Evolutionary conservation across 2,797 vertebrate genomes (phyloP).

Genomic region (Alfaro cultratus): DNA sequence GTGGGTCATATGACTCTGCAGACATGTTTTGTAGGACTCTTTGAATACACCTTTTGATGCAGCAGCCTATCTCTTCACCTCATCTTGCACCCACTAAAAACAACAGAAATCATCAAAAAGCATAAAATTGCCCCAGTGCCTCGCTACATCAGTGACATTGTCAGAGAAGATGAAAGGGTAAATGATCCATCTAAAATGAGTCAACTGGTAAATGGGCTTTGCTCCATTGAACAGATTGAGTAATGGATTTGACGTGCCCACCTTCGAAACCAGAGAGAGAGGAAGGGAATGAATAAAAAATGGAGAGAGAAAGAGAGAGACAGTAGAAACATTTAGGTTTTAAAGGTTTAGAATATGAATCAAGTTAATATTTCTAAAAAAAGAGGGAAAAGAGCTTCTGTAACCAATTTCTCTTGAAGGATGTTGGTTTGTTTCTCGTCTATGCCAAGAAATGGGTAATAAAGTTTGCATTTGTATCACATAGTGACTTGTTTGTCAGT

Average conservation of each 20-base stretch:
- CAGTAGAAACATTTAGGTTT: slow-evolving; percentile 37
- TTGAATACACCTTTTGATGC: neutral
- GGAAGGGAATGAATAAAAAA: slow-evolving; percentile 32
- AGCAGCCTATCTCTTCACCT: neutral
- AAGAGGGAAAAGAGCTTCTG: neutral
- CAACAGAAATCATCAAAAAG: neutral
- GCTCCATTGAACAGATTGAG: slow-evolving; percentile 75
- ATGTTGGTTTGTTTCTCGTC: slow-evolving; percentile 11
- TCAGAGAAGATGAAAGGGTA: slow-evolving; percentile 72
- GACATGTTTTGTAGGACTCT: neutral
- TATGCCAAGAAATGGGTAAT: slow-evolving; percentile 33
- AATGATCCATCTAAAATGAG: slow-evolving; percentile 76
- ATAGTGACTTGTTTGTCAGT: slow-evolving; percentile 50
- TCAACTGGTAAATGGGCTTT: slow-evolving; percentile 74
- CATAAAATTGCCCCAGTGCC: slow-evolving; percentile 32
- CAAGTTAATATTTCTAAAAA: slow-evolving; percentile 1
- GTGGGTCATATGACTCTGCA: neutral
- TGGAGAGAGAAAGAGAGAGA: slow-evolving; percentile 24
- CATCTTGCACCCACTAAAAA: slow-evolving; percentile 9
- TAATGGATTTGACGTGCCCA: slow-evolving; percentile 73
- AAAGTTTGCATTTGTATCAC: slow-evolving; percentile 33
- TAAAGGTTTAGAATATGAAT: slow-evolving; percentile 41
- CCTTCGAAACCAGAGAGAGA: slow-evolving; percentile 52
- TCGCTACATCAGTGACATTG: slow-evolving; percentile 65
- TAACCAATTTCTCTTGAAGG: neutral